Evolutionary conservation across 2,888 invertebrate species (phyloP).

Genomic region (Herminia tarsipennalis): DNA sequence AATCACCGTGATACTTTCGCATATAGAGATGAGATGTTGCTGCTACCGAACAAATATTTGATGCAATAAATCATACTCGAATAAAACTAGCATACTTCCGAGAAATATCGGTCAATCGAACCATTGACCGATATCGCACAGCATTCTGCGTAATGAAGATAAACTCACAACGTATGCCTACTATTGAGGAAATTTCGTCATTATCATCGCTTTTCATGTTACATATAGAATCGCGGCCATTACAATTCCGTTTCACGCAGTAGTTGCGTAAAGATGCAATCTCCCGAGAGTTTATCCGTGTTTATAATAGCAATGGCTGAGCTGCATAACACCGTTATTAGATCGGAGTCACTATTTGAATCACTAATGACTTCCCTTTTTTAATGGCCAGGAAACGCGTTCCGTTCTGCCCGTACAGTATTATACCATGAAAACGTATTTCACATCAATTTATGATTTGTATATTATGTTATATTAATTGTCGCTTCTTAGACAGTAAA

Average conservation of each 20-base stretch:
- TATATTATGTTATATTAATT: background rate
- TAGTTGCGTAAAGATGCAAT: constrained; percentile 69
- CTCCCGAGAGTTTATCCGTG: constrained; percentile 62
- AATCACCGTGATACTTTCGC: background rate
- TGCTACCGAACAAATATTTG: constrained; percentile 14
- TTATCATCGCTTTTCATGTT: constrained; percentile 36
- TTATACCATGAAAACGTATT: constrained; percentile 29
- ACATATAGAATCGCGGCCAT: constrained; percentile 26
- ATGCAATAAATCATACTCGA: constrained; percentile 25
- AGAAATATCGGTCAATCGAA: constrained; percentile 35
- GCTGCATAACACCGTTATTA: constrained; percentile 71
- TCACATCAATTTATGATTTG: constrained; percentile 23
- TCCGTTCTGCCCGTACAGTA: constrained; percentile 53
- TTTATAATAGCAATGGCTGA: constrained; percentile 65
- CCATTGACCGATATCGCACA: constrained; percentile 32
- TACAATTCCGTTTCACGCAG: constrained; percentile 51
- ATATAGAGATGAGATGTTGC: background rate
- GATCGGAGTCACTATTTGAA: constrained; percentile 67
- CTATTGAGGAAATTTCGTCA: constrained; percentile 38
- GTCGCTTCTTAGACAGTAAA: background rate
- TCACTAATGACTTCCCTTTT: constrained; percentile 74
- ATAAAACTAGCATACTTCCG: constrained; percentile 27
- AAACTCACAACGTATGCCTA: constrained; percentile 15
- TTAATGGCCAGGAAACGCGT: constrained; percentile 70
- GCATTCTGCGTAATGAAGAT: constrained; percentile 27